Conservation (phyloP, 2,888 invertebrate species). For the Apocheima hispidaria region DNA sequence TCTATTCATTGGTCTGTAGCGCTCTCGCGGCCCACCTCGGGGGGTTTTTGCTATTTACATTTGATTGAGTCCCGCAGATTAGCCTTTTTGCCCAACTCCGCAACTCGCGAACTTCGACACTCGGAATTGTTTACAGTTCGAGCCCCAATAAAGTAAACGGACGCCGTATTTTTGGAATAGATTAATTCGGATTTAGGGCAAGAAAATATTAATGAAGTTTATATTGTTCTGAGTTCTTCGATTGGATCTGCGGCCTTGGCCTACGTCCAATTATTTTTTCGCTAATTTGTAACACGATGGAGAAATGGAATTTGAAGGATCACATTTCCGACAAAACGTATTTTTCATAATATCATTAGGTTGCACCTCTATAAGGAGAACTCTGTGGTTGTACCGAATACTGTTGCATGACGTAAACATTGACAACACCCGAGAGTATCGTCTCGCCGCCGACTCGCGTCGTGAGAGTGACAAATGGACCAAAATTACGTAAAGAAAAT, state of each 20-base stretch:
- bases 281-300: background rate
- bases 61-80: conserved; percentile 53
- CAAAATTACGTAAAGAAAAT: conserved; percentile 1
- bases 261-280: background rate
- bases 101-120: conserved; percentile 45
- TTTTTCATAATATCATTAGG: conserved; percentile 1
- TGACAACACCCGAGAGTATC: background rate
- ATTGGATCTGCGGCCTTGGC: background rate
- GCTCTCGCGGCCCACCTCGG: conserved; percentile 17
- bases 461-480: conserved; percentile 3
- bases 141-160: conserved; percentile 28
- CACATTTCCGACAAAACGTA: background rate
- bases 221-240: conserved; percentile 1
- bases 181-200: conserved; percentile 4
- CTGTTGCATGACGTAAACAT: background rate
- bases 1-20: conserved; percentile 61
- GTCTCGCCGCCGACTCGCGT: background rate
- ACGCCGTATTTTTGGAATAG: conserved; percentile 19
- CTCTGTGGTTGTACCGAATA: too few species aligned
- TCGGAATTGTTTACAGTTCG: conserved; percentile 37
- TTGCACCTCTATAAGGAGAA: too few species aligned
- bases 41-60: conserved; percentile 56
- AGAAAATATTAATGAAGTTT: conserved; percentile 15
- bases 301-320: background rate
- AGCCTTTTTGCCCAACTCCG: conserved; percentile 50